Evolutionary conservation across 2,797 vertebrate species (phyloP).

Genomic region (Poeciliopsis paucimaculata): DNA sequence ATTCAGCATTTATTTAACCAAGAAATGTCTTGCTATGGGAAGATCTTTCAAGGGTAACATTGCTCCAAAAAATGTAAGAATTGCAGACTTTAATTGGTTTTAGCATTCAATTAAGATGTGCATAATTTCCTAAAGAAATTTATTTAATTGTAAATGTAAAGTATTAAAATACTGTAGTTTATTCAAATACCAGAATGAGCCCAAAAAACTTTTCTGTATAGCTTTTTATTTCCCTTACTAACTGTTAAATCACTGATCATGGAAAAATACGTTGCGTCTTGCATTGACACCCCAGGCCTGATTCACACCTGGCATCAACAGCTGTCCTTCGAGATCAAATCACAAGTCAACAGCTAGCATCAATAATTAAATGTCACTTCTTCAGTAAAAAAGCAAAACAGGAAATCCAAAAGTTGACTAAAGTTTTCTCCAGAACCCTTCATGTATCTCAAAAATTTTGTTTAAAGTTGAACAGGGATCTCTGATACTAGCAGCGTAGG

Average conservation of each 20-base stretch:
- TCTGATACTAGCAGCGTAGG: too few relatives aligned
- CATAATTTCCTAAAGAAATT: not conserved
- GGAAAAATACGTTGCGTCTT: not conserved
- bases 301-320: not conserved
- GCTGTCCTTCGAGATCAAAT: not conserved
- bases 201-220: not conserved
- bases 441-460: not conserved
- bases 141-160: not conserved
- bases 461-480: not conserved
- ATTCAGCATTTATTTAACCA: slow-evolving; percentile 4
- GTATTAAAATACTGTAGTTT: not conserved
- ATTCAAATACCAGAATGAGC: not conserved
- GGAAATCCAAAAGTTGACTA: not conserved
- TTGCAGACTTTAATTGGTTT: not conserved
- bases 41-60: not conserved
- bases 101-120: not conserved
- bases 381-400: not conserved
- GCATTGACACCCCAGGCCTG: not conserved
- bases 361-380: not conserved
- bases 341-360: not conserved
- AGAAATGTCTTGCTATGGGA: not conserved
- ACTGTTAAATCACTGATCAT: not conserved
- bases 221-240: too few relatives aligned
- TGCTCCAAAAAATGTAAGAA: not conserved
- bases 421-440: not conserved